phyloP scores from a whole-genome alignment of 2,113 vertebrate genomes.

The Perca flavescens region DNA sequence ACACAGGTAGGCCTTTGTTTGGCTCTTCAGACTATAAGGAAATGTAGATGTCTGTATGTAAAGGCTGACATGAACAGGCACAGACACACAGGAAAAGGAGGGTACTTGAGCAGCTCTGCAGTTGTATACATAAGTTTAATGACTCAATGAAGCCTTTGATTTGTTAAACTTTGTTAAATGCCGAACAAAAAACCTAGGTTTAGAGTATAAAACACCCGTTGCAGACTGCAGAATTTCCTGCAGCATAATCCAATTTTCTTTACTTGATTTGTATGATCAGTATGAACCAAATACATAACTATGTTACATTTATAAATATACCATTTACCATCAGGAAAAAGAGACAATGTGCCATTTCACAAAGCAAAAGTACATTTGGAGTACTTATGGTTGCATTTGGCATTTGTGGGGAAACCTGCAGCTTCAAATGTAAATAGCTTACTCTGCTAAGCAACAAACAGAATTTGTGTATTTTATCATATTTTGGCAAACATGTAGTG shows the following conservation, averaged over 20 bases:
- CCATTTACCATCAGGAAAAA: background rate
- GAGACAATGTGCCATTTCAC: background rate
- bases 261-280: background rate
- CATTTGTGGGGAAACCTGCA: no score
- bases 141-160: conserved; percentile 40
- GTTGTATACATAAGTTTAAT: conserved; percentile 16
- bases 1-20: conserved; percentile 78
- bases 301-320: background rate
- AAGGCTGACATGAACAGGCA: conserved; percentile 34
- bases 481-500: background rate
- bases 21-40: conserved; percentile 55
- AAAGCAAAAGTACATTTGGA: no score
- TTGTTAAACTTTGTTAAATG: background rate
- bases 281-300: background rate
- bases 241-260: background rate
- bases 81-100: conserved; percentile 56
- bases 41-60: conserved; percentile 61
- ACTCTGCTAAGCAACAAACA: background rate
- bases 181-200: background rate
- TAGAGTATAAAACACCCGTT: background rate
- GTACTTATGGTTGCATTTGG: no score
- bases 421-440: no score
- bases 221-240: background rate
- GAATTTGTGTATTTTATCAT: background rate
- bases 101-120: background rate